A percentile compares a stretch with the other conserved stretches of the same genome.
Evolutionary conservation across 2,888 invertebrate species (phyloP).

Genomic region (Furcula furcula): DNA sequence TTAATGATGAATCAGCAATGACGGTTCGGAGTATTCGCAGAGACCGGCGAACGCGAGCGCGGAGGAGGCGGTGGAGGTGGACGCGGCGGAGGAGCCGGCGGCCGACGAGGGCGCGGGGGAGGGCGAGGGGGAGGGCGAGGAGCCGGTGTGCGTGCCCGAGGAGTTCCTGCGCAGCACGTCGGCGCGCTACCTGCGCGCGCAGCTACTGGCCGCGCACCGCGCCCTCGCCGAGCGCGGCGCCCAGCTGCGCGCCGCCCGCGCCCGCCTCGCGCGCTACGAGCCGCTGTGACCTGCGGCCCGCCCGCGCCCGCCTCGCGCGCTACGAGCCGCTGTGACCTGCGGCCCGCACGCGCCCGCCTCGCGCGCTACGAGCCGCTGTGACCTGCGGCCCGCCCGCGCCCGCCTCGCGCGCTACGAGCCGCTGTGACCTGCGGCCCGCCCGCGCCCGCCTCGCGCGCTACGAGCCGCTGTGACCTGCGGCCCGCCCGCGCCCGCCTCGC

Average conservation of each 20-base stretch:
- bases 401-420: conserved; percentile 19
- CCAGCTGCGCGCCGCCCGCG: conserved; percentile 6
- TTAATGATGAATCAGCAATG: no score
- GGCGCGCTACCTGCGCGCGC: conserved; percentile 14
- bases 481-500: conserved; percentile 25
- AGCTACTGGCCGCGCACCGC: conserved; percentile 33
- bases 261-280: conserved; percentile 91
- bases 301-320: conserved; percentile 18
- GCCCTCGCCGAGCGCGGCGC: conserved; percentile 46
- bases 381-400: conserved; percentile 27
- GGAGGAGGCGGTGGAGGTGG: conserved; percentile 5
- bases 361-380: background rate
- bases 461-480: conserved; percentile 15
- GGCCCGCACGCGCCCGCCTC: conserved; percentile 18
- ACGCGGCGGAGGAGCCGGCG: conserved; percentile 2
- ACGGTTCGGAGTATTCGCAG: no score
- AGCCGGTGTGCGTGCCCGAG: conserved; percentile 26
- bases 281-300: conserved; percentile 1
- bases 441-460: conserved; percentile 8
- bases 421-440: conserved; percentile 10
- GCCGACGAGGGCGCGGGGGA: conserved; percentile 7
- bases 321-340: conserved; percentile 20
- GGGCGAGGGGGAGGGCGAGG: conserved; percentile 9
- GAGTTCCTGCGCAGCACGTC: conserved; percentile 26
- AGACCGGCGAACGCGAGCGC: background rate